Evolutionary conservation across 1,140 invertebrate species (phyloP).

Genomic region (Pseudomyrmex pallidus): DNA sequence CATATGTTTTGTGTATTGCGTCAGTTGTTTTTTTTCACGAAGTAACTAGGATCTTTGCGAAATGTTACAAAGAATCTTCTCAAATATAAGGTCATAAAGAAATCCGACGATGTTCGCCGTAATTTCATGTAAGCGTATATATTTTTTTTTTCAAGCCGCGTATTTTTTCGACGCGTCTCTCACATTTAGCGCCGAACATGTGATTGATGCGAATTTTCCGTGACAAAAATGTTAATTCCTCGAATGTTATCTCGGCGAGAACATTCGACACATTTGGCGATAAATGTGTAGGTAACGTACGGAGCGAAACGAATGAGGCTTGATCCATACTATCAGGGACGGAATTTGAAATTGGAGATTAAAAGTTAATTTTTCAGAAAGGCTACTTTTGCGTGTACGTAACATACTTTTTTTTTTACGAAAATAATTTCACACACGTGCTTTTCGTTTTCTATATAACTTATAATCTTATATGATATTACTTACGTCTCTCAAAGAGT

Average conservation of each 20-base stretch:
- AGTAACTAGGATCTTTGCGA: slow-evolving; percentile 14
- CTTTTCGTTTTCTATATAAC: neutral
- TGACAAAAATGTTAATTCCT: neutral
- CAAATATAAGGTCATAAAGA: neutral
- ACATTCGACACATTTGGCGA: neutral
- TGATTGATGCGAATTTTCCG: neutral
- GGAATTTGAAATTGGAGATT: slow-evolving; percentile 41
- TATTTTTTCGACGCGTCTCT: neutral
- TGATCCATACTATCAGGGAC: slow-evolving; percentile 55
- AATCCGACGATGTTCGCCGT: slow-evolving; percentile 36
- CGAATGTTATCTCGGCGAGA: neutral
- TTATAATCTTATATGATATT: slow-evolving; percentile 38
- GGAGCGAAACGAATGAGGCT: slow-evolving; percentile 22
- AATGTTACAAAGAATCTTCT: slow-evolving; percentile 20
- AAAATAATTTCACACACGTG: slow-evolving; percentile 30
- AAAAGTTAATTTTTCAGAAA: neutral
- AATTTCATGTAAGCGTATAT: slow-evolving; percentile 42
- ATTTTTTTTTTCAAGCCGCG: neutral
- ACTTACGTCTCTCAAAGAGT: neutral
- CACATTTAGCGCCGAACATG: slow-evolving; percentile 12
- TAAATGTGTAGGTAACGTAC: slow-evolving; percentile 36
- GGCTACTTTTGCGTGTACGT: neutral
- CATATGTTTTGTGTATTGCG: neutral
- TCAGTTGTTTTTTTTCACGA: neutral
- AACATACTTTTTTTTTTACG: slow-evolving; percentile 1